Base-by-base conservation (phyloP, 1,140 invertebrate genomes). In the Neotoxoptera formosana region DNA sequence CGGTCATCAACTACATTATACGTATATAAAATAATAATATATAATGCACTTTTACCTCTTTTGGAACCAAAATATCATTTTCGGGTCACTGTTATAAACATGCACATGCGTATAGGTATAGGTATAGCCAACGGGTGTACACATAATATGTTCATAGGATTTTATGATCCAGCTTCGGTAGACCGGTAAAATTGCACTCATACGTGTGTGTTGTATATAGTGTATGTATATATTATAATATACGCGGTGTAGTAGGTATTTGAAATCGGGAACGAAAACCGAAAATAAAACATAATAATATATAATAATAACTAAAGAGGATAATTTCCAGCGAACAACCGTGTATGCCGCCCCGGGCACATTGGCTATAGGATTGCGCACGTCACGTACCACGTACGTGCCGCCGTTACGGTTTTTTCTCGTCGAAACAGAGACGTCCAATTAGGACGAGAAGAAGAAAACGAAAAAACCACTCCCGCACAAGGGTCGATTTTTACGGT, bases 401-500 rank as follows among this genome's bases (percentile, higher is more conserved):
- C 48, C 47, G n/a, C 56, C 47, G 25, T 41, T 36, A n/a, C 41
- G 53, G 76, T 91, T 23, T 91, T 23, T 67, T 41, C 90, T 47
- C 25, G 60, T 91, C 17, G 67, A 76, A 45, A 34, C 56, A 23
- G 56, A 67, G 30, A 81, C 90, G 90, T 48, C 90, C 90, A 81
- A 91, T 91, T 91, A 91, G 67, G 67, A 21, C n/a, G 41, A 45
- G 6, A 36, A 30, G 30, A 34, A 90, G 60, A n/a, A 76, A 76
- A 76, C 30, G 30, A 76, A 91, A 91, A 91, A 67, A 90, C 51
- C 20, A 36, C 23, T 30, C 87, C 21, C 21, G 21, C 41, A 30
- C 2, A 14, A 30, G 53, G 89, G 89, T 90, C 53, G 45, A 91
- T 91, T 91, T 91, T 91, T 91, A 91, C 90, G 56, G 90, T 76